These are phyloP conservation scores for Drosophila setifemur DNA, from an alignment of 1,140 invertebrate species.

Conservation along the genomic window DNA sequence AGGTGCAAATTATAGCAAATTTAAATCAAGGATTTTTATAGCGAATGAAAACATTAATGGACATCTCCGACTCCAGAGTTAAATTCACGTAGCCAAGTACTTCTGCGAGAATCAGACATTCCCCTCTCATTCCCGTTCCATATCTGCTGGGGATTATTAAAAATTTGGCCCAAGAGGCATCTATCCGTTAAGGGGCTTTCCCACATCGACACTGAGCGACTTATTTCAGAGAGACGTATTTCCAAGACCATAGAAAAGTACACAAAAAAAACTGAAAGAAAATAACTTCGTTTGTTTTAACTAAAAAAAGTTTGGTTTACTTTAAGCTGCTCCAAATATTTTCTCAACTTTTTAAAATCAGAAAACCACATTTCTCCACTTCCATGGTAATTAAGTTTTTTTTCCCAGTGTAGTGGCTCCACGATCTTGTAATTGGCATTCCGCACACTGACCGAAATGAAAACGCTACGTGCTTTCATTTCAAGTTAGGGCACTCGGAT, in stretches of 20 bases:
- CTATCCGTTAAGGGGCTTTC: constrained; percentile 62
- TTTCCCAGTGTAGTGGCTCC: background rate
- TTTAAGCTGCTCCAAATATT: too few species aligned
- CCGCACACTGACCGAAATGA: constrained; percentile 77
- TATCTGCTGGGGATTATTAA: constrained; percentile 63
- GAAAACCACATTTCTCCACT: background rate
- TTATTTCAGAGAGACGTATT: constrained; percentile 67
- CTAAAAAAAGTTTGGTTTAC: too few species aligned
- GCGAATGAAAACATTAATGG: too few species aligned
- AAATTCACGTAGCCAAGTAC: background rate
- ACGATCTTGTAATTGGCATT: constrained; percentile 76
- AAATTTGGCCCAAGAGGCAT: constrained; percentile 69
- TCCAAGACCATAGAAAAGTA: too few species aligned
- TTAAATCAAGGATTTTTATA: too few species aligned
- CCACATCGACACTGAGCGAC: constrained; percentile 51
- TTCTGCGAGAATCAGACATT: background rate
- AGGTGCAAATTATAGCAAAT: too few species aligned
- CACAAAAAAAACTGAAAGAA: background rate
- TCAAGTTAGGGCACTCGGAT: constrained; percentile 63
- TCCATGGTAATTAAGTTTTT: background rate
- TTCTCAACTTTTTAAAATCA: too few species aligned
- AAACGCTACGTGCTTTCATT: constrained; percentile 80
- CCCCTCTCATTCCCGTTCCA: background rate
- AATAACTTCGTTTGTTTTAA: background rate
- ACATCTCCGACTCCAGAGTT: background rate